Evolutionary conservation across 35 echinoderm and acorn worm genomes (phyloP), one percentile per base, ranked within the genome.

Genomic region (Anneissia japonica): DNA sequence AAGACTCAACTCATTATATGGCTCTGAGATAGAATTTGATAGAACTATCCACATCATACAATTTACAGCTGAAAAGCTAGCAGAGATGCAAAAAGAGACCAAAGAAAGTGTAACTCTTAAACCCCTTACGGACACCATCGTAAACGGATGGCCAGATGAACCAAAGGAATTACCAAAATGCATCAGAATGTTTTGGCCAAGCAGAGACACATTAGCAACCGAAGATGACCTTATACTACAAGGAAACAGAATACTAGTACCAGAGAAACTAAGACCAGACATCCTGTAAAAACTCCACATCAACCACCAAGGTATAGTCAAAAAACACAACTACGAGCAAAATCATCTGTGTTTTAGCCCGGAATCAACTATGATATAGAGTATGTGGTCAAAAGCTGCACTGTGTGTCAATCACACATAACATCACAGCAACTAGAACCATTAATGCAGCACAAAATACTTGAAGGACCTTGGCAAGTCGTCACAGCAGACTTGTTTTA

Each of bases 321-420:
- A n/a, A 75, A 75, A 75, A 30, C n/a, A 5, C 26, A 75, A 75
- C 74, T 75, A 4, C 9, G 74, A 75, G 74, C 74, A 5, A 75
- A 75, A 75, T 75, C 26, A 28, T 9, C n/a, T 34, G 74, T 75
- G 32, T 75, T 75, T 34, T 75, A 26, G 74, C 74, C 74, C 4
- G 74, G 74, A 4, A 75, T 75, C 26, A 30, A 75, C 32, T 9
- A n/a, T 30, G 74, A 75, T 26, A 86, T 90, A 17, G 92, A 86
- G 38, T 10, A 41, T 11, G 3, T 90, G 35, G 79, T 90, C 11
- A 82, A 82, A 82, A 39, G 40, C 23, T 94, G 92, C 75, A 11
- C 32, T 28, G 64, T 86, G 32, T 90, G 88, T 37, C 87, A 87
- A 79, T 32, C 75, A 43, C 31, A 78, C 46, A n/a, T 46, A 26